Conservation (phyloP, 2,113 vertebrate species). For the Machaerirhynchus nigripectus region DNA sequence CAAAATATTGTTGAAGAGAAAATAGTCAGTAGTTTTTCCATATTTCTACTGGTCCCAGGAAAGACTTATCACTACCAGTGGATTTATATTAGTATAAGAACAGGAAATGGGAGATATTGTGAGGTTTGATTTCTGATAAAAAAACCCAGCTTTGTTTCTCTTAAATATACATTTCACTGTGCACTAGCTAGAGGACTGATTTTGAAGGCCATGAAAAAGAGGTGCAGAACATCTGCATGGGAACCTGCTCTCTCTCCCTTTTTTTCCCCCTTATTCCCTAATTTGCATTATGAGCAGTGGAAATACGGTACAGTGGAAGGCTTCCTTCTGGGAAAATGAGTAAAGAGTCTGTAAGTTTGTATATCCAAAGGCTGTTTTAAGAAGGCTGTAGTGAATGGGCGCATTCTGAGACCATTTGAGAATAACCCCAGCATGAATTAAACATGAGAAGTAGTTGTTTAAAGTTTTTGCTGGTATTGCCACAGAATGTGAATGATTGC, state of each 20-base stretch:
- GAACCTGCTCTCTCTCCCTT: not conserved
- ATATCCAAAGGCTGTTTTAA: slow-evolving; percentile 64
- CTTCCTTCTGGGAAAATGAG: slow-evolving; percentile 55
- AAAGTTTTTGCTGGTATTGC: slow-evolving; percentile 54
- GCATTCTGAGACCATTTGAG: slow-evolving; percentile 49
- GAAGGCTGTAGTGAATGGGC: slow-evolving; percentile 47
- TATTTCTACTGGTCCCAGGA: not conserved
- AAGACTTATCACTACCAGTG: not conserved
- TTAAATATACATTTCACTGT: not conserved
- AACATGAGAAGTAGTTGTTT: slow-evolving; percentile 53
- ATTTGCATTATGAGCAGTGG: slow-evolving; percentile 38
- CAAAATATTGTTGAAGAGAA: not conserved
- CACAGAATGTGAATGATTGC: slow-evolving; percentile 47
- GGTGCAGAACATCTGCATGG: slow-evolving; percentile 36
- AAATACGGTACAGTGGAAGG: slow-evolving; percentile 52
- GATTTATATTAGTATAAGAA: not conserved
- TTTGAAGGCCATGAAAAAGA: slow-evolving; percentile 15
- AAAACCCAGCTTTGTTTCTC: not conserved
- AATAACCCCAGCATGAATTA: slow-evolving; percentile 59
- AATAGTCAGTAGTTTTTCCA: not conserved
- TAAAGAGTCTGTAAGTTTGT: slow-evolving; percentile 52
- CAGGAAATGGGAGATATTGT: not conserved
- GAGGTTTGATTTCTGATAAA: not conserved
- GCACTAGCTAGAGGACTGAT: not conserved
- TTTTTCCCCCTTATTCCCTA: not conserved